Conservation (phyloP, 1,140 invertebrate genomes). For the Drosophila murphyi region DNA sequence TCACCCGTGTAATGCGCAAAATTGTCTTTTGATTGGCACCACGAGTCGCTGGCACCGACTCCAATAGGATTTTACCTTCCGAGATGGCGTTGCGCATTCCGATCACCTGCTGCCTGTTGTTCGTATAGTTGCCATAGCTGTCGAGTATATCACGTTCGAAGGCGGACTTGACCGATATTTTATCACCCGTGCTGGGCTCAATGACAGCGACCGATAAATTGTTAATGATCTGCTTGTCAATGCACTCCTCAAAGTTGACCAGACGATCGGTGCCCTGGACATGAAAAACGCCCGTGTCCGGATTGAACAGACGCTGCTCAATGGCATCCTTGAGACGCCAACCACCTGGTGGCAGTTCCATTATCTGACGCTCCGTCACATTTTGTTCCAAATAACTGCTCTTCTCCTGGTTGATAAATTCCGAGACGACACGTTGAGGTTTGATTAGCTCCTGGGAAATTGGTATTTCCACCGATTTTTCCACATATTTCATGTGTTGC, state of each 20-base stretch:
- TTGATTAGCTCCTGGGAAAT: slow-evolving; percentile 77
- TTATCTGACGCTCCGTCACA: slow-evolving; percentile 84
- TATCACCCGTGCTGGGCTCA: slow-evolving; percentile 89
- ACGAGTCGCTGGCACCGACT: slow-evolving; percentile 79
- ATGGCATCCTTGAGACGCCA: slow-evolving; percentile 93
- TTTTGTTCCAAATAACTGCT: slow-evolving; percentile 72
- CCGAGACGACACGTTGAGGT: slow-evolving; percentile 84
- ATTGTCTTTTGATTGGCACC: slow-evolving; percentile 83
- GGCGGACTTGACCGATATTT: slow-evolving; percentile 90
- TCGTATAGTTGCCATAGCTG: slow-evolving; percentile 89
- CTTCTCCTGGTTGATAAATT: slow-evolving; percentile 85
- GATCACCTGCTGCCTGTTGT: slow-evolving; percentile 85
- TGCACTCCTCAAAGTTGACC: slow-evolving; percentile 94
- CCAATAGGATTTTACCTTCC: slow-evolving; percentile 88
- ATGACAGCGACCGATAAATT: slow-evolving; percentile 91
- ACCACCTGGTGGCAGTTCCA: slow-evolving; percentile 92
- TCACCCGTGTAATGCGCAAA: slow-evolving; percentile 70
- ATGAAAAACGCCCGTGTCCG: slow-evolving; percentile 92
- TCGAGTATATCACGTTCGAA: slow-evolving; percentile 92
- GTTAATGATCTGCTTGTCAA: slow-evolving; percentile 93
- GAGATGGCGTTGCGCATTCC: slow-evolving; percentile 93
- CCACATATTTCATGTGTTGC: slow-evolving; percentile 76
- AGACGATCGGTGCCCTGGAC: slow-evolving; percentile 94
- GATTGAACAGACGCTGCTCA: slow-evolving; percentile 91
- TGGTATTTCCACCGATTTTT: slow-evolving; percentile 77